Evolutionary conservation across 2,888 invertebrate genomes (phyloP), one percentile per base, ranked within the genome.

Genomic region (Ctena decussata): DNA sequence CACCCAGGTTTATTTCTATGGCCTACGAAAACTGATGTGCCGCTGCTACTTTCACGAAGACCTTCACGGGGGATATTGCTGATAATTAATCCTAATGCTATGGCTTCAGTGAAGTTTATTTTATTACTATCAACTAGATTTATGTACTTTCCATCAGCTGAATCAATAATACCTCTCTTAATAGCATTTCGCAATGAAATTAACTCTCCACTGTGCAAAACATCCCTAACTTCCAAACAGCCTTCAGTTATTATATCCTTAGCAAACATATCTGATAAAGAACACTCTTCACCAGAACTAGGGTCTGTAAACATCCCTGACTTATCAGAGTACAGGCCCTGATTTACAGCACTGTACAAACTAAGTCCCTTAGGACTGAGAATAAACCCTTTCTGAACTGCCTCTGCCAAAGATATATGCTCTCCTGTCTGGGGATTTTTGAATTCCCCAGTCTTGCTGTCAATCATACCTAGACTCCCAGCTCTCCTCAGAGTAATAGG

Each of bases 151-250:
- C 94, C 93, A 77, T 88, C 83, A 30, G 89, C 78, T 8, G 90
- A 84, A 90, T 94, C 94, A 53, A 95, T 92, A 46, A 96, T 92
- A 37, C 96, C 96, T 85, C 95, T 95, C 84, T 96, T 95, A 79
- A 96, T 95, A 39, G 96, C 96, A 97, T 98, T 97, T 91, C 97
- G 97, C 70, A 99, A 95, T 0, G 98, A 98, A 39, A 98, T 96
- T 27, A 92, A 86, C 8, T 91, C 89, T 24, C 92, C 92, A 74
- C 93, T 93, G 75, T 91, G 91, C 15, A 81, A 79, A 24, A 93
- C 83, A 73, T 94, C 94, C 75, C 93, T 88, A 35, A 94, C 89
- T 85, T 94, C 94, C 27, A 82, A 82, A 79, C 92, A 93, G 60
- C 84, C 85, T 8, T 89, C 84, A 30, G 91, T 92, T 24, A 96